A percentile compares a stretch with the other conserved stretches of the same genome.
Conservation (phyloP, 1,140 invertebrate genomes). For the Orussus abietinus region DNA sequence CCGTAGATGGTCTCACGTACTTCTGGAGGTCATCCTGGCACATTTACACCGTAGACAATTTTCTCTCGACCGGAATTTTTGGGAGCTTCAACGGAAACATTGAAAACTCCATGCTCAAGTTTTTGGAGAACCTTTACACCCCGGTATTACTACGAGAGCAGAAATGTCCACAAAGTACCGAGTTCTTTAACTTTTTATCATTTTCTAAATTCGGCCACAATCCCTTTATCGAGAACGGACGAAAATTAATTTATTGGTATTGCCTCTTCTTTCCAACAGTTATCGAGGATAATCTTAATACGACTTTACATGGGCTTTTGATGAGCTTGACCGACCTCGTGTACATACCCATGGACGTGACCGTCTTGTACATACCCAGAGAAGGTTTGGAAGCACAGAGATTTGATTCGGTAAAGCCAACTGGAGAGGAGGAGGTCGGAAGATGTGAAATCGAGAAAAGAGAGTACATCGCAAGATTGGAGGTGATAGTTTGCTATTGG, state of each 20-base stretch:
- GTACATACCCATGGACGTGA: conserved; percentile 72
- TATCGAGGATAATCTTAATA: conserved; percentile 31
- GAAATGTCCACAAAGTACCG: conserved; percentile 67
- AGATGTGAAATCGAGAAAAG: conserved; percentile 47
- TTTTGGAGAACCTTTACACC: conserved; percentile 63
- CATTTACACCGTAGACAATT: conserved; percentile 62
- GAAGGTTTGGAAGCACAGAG: conserved; percentile 57
- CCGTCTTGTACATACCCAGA: conserved; percentile 75
- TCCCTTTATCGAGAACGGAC: no score
- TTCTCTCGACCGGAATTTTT: conserved; percentile 65
- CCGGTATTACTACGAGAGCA: conserved; percentile 61
- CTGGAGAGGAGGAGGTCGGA: conserved; percentile 1
- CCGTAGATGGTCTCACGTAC: conserved; percentile 62
- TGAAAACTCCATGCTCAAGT: conserved; percentile 60
- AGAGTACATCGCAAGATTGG: conserved; percentile 70
- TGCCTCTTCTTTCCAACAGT: conserved; percentile 5
- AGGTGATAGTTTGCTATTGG: conserved; percentile 80
- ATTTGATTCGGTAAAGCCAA: neutral
- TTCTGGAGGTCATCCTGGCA: conserved; percentile 62
- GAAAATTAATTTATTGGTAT: no score
- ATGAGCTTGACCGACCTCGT: conserved; percentile 72
- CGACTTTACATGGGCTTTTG: conserved; percentile 72
- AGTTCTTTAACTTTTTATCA: conserved; percentile 20
- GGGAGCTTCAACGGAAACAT: conserved; percentile 63
- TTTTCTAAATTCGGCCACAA: no score